A percentile compares a stretch with the other conserved stretches of the same genome.
These are phyloP conservation scores for Alligator sinensis DNA, from an alignment of 2,113 vertebrate genomes.

Conservation along the genomic window DNA sequence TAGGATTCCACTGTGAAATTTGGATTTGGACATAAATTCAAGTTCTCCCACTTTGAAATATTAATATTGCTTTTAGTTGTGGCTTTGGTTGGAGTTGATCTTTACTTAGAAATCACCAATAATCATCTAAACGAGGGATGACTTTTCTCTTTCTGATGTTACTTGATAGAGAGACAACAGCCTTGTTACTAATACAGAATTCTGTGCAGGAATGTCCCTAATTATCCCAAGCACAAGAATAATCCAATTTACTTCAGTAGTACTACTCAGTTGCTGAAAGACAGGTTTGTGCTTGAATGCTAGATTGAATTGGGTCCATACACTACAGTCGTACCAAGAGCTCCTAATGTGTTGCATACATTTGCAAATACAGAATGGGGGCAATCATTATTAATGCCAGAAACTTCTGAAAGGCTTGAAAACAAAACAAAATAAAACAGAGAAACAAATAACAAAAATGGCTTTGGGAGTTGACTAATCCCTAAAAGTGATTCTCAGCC, in stretches of 20 bases:
- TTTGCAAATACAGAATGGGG: background rate
- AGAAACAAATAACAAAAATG: background rate
- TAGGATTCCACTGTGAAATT: background rate
- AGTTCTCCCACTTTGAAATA: background rate
- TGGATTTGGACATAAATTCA: background rate
- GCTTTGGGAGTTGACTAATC: background rate
- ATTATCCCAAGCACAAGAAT: no score
- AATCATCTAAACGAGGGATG: background rate
- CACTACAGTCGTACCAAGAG: background rate
- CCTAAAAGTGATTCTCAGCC: no score
- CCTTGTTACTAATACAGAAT: background rate
- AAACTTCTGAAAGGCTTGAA: background rate
- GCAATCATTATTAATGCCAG: background rate
- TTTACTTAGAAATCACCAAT: background rate
- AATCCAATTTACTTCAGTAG: background rate
- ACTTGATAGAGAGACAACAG: background rate
- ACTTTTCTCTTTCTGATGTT: background rate
- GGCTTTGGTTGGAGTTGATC: background rate
- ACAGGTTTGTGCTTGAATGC: background rate
- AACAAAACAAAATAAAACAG: background rate
- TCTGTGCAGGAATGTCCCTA: background rate
- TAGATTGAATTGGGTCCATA: background rate
- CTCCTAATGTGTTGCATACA: background rate
- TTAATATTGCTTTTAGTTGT: no score
- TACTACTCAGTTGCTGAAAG: background rate